Percentiles rank a stretch among this genome's conserved stretches.
Evolutionary conservation across 2,888 invertebrate species (phyloP).

Genomic region (Drosophila limbata): DNA sequence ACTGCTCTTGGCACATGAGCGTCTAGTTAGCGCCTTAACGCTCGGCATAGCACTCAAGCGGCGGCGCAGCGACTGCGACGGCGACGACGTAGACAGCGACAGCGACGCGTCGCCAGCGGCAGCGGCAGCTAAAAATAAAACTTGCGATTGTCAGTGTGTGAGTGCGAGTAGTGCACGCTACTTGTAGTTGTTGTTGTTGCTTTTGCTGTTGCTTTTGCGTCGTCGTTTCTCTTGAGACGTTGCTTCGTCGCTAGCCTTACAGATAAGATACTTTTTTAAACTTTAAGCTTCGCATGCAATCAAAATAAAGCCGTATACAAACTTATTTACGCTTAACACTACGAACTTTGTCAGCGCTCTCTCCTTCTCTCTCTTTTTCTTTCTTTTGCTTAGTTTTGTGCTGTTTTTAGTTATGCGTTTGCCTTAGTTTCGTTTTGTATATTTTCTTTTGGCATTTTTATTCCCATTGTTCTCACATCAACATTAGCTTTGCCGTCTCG

Average conservation of each 20-base stretch:
- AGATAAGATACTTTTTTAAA: slow-evolving; percentile 66
- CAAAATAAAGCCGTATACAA: slow-evolving; percentile 63
- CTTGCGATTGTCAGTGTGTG: slow-evolving; percentile 4
- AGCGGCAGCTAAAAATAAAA: slow-evolving; percentile 53
- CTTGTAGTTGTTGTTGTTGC: slow-evolving; percentile 10
- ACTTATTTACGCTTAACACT: slow-evolving; percentile 60
- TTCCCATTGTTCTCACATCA: slow-evolving; percentile 63
- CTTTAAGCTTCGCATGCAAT: slow-evolving; percentile 73
- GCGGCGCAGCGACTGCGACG: slow-evolving; percentile 5
- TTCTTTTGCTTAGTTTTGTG: not conserved
- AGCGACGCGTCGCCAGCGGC: slow-evolving; percentile 3
- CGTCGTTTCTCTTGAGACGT: slow-evolving; percentile 49
- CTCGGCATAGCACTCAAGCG: slow-evolving; percentile 40
- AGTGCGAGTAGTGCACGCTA: slow-evolving; percentile 18
- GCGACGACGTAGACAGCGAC: slow-evolving; percentile 7
- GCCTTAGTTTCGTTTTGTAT: slow-evolving; percentile 51
- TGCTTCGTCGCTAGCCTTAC: slow-evolving; percentile 40
- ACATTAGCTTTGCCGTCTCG: slow-evolving; percentile 44
- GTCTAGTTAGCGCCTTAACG: slow-evolving; percentile 55
- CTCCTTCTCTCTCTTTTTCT: slow-evolving; percentile 6
- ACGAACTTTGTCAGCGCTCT: slow-evolving; percentile 33
- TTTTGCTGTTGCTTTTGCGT: slow-evolving; percentile 14
- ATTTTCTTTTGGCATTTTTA: slow-evolving; percentile 62
- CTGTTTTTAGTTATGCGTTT: slow-evolving; percentile 33
- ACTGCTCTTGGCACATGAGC: slow-evolving; percentile 65